Evolutionary conservation across 2,113 vertebrate species (phyloP), one percentile per base, ranked within the genome.

Genomic region (Sander lucioperca): DNA sequence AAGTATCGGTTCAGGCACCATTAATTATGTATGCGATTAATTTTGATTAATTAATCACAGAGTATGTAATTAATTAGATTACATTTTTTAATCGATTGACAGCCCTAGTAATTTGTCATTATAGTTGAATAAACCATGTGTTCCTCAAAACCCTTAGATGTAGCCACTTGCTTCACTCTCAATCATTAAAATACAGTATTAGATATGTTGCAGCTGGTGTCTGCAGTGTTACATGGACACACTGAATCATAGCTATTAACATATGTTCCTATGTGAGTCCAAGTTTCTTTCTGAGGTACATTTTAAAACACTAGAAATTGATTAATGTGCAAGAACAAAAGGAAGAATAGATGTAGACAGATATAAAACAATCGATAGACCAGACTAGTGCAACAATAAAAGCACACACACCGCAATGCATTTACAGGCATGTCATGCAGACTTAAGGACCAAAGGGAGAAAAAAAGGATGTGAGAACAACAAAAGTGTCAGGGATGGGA

Each of bases 401-500:
- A 43, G 21, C 15, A 16, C 2, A 36, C 54, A 23, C 25, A 78
- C 23, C 36, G 14, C 10, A 57, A 25, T 14, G 1, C 5, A 73
- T 76, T 56, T 70, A 74, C 9, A 68, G 3, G n/a, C 48, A 36
- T 61, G 77, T 48, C 27, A 59, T 62, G 33, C 8, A 56, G 18
- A 54, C 43, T 2, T 2, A 19, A 16, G 79, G 27, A 15, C 50
- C 61, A 59, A 65, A 48, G 16, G 36, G 25, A 21, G 2, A 3
- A 23, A 73, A 30, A 61, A 47, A 45, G 11, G n/a, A 78, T 68
- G 33, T 18, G n/a, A 73, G 50, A 73, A 18, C 8, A 25, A 43
- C n/a, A 6, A 47, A 76, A 66, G 74, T 10, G 30, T 72, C 69
- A 79, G n/a, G 61, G 7, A 53, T 18, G 30, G 18, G 54, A 82